Percentiles rank a stretch among this genome's conserved stretches.
phyloP scores from a whole-genome alignment of 2,888 invertebrate genomes.

The Cristatella mucedo region DNA sequence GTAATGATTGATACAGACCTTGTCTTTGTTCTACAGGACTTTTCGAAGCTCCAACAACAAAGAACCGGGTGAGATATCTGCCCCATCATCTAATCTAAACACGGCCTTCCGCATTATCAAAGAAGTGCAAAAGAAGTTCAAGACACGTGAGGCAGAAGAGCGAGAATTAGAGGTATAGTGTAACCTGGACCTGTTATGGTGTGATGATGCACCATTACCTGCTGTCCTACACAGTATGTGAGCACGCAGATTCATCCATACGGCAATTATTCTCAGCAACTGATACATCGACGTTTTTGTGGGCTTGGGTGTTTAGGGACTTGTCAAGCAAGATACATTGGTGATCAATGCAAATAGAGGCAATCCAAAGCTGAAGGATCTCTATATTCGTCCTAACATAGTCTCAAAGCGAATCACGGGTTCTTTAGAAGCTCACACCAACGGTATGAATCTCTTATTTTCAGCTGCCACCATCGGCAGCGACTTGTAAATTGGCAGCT shows the following conservation, averaged over 20 bases:
- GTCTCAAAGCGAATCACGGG: constrained; percentile 66
- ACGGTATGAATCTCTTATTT: no score
- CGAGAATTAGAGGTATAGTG: constrained; percentile 71
- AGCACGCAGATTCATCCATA: no score
- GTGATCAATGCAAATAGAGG: constrained; percentile 84
- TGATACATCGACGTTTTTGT: no score
- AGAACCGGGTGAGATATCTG: constrained; percentile 87
- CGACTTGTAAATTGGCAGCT: no score
- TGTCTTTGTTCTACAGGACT: constrained; percentile 44
- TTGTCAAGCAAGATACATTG: constrained; percentile 93
- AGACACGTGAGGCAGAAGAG: constrained; percentile 93
- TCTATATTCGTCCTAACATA: constrained; percentile 96
- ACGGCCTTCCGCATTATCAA: constrained; percentile 94
- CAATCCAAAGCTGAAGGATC: constrained; percentile 89
- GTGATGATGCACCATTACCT: no score
- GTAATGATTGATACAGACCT: constrained; percentile 44
- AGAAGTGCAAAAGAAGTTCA: constrained; percentile 95
- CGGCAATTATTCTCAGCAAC: no score
- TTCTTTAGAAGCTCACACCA: constrained; percentile 74
- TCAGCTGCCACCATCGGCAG: no score
- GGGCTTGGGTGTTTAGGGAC: no score
- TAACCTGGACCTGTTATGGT: background rate
- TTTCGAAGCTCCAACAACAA: constrained; percentile 93
- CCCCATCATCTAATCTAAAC: constrained; percentile 85
- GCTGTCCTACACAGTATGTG: no score